Evolutionary conservation across 2,888 invertebrate species (phyloP).

Genomic region (Frankliniella intonsa): DNA sequence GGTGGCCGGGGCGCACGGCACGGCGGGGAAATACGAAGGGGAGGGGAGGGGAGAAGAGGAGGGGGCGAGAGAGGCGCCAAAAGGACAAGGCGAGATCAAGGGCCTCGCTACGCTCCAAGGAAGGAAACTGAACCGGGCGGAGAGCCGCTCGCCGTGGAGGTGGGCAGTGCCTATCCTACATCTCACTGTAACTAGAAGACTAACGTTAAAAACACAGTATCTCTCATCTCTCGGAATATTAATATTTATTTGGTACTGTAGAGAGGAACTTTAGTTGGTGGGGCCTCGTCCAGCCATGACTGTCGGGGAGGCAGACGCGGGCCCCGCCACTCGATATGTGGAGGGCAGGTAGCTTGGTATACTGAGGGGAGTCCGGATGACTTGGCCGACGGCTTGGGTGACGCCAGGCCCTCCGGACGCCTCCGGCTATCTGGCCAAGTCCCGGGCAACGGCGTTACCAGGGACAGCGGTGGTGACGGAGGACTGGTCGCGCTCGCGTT

Average conservation of each 20-base stretch:
- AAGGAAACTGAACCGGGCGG: not conserved
- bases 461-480: not conserved
- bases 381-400: not conserved
- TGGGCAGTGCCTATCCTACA: not conserved
- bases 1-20: constrained; percentile 4
- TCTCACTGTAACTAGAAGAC: not conserved
- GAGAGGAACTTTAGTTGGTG: constrained; percentile 22
- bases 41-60: not conserved
- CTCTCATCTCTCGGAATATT: not conserved
- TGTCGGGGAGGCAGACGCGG: not conserved
- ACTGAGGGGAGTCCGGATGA: not conserved
- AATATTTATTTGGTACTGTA: constrained; percentile 17
- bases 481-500: not conserved
- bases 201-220: not conserved
- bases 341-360: constrained; percentile 24
- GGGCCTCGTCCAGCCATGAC: constrained; percentile 18
- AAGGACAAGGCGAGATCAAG: constrained; percentile 12
- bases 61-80: not conserved
- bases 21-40: not conserved
- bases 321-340: constrained; percentile 23
- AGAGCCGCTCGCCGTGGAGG: not conserved
- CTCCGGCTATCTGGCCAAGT: constrained; percentile 5
- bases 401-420: constrained; percentile 8
- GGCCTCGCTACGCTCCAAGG: not conserved
- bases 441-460: not conserved